Base-by-base conservation (phyloP, 1,140 invertebrate genomes). In the Temnothorax nylanderi region DNA sequence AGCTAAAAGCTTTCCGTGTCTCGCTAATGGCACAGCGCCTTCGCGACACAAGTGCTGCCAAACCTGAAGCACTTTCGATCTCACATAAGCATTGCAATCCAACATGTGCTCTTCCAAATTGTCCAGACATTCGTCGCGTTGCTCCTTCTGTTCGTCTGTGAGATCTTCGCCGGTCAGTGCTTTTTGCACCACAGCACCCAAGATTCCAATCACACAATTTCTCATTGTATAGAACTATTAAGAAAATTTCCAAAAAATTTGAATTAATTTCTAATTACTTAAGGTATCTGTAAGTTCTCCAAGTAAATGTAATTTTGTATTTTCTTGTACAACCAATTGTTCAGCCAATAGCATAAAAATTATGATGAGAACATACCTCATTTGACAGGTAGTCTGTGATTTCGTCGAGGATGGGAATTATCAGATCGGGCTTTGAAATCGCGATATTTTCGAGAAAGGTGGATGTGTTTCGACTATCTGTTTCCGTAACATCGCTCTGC, bases 11-110 rank as follows among this genome's bases (percentile, higher is more conserved):
- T 95, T 94, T 13, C 96, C 96, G 88, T 98, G 96, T 77, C 96
- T 95, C 1, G 94, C 94, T 41, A 98, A 94, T 0, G 98, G 98
- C 32, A 98, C 96, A 74, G 97, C 97, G 90, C 97, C 96, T 89
- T 97, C 96, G 58, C 96, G 96, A 77, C 97, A 97, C 41, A 99
- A 95, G 32, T 96, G 95, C 89, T 96, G 96, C 97, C 98, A 98
- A 71, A 97, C 96, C 90, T 98, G 97, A 32, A 98, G 95, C 3
- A 97, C 97, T 95, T 97, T 98, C 62, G 97, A 97, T 76, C 98
- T 95, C 1, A 98, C 98, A 93, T 98, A 98, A 4, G 98, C 97
- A 91, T 98, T 97, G 1, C 96, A 91, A 94, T 99, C 98, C 88
- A 97, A 96, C 64, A 98, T 96, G 93, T 99, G 98, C n/a, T 98